Evolutionary conservation across 2,888 invertebrate genomes (phyloP).

Genomic region (Megastigmus dorsalis): DNA sequence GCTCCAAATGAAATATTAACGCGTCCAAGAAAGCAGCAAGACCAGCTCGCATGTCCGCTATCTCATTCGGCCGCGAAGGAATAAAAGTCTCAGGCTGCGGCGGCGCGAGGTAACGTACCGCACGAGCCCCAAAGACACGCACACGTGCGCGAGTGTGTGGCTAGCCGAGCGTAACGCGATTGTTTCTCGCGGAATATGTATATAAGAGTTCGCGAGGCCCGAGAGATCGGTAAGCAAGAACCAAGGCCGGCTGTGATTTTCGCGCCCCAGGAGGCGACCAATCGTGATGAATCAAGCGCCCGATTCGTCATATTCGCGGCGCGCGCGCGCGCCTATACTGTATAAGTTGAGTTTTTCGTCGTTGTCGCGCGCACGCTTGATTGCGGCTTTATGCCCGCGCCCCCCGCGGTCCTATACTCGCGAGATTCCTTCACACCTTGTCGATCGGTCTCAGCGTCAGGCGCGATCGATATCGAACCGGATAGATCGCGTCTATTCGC

Average conservation of each 20-base stretch:
- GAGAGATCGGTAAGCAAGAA: not conserved
- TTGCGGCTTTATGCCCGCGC: not conserved
- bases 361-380: conserved; percentile 7
- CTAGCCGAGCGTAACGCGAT: conserved; percentile 33
- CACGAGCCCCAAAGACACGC: too few relatives aligned
- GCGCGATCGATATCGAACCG: not conserved
- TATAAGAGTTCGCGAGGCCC: not conserved
- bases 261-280: conserved; percentile 67
- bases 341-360: conserved; percentile 44
- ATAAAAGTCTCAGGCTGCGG: not conserved
- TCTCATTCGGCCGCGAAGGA: not conserved
- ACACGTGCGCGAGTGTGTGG: too few relatives aligned
- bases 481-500: not conserved
- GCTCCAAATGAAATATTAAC: too few relatives aligned
- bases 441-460: conserved; percentile 58
- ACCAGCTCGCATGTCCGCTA: not conserved
- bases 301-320: conserved; percentile 63
- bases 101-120: too few relatives aligned
- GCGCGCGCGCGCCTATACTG: conserved; percentile 28
- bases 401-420: too few relatives aligned
- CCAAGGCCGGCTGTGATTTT: conserved; percentile 56
- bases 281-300: conserved; percentile 67
- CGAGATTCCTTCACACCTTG: conserved; percentile 62
- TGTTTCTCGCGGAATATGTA: conserved; percentile 35
- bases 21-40: too few relatives aligned